phyloP scores from a whole-genome alignment of 2,113 vertebrate species.

The Bujurquina vittata region DNA sequence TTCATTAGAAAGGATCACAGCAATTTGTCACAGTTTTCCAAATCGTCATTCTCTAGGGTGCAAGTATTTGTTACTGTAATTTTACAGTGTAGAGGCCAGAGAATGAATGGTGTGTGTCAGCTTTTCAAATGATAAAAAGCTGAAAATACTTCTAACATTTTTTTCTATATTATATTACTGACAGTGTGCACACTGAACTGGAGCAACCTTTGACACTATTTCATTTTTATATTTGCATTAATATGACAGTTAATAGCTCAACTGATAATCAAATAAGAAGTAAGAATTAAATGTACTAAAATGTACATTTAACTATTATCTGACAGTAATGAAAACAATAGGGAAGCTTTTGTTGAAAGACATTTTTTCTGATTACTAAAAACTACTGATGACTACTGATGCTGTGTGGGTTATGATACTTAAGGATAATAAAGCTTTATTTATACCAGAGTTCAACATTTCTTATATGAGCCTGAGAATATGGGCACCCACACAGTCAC shows the following conservation, averaged over 20 bases:
- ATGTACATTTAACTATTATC: background rate
- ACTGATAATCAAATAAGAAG: background rate
- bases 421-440: background rate
- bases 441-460: background rate
- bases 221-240: background rate
- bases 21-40: background rate
- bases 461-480: background rate
- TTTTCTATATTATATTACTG: background rate
- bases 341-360: background rate
- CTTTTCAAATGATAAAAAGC: too few species aligned
- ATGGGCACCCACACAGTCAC: background rate
- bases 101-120: background rate
- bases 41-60: background rate
- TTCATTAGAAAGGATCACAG: background rate
- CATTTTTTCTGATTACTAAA: background rate
- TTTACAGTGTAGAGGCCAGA: background rate
- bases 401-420: background rate
- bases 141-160: background rate
- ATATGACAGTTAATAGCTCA: background rate
- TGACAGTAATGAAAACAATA: background rate
- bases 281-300: background rate
- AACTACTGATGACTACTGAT: too few species aligned
- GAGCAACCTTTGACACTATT: background rate
- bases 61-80: background rate
- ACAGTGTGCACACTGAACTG: background rate